These are phyloP conservation scores for Rhorus exstirpatorius DNA, from an alignment of 2,888 invertebrate species.

Conservation along the genomic window DNA sequence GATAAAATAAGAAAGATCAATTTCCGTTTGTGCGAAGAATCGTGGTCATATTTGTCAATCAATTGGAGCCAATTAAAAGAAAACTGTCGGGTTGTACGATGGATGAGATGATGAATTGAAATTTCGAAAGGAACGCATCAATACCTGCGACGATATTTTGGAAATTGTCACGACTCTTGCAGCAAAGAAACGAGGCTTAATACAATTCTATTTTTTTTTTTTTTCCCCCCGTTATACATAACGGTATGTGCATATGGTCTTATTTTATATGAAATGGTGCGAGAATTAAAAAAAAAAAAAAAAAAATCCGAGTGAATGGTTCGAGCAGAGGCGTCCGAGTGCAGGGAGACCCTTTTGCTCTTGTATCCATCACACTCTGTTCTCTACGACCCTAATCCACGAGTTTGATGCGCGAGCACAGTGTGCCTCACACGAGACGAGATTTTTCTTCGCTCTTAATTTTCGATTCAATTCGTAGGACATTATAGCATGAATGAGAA, in stretches of 20 bases:
- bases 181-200: slow-evolving; percentile 7
- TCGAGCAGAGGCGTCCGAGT: slow-evolving; percentile 67
- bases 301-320: slow-evolving; percentile 46
- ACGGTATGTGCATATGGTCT: slow-evolving; percentile 1
- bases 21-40: slow-evolving; percentile 5
- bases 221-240: not conserved
- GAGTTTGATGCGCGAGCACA: slow-evolving; percentile 79
- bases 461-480: slow-evolving; percentile 35
- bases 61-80: slow-evolving; percentile 29
- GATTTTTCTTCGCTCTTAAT: slow-evolving; percentile 55
- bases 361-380: slow-evolving; percentile 40
- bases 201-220: not conserved
- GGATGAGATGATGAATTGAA: not conserved
- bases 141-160: slow-evolving; percentile 7
- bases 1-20: slow-evolving; percentile 32
- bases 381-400: slow-evolving; percentile 78
- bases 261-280: slow-evolving; percentile 21
- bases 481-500: not conserved
- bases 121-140: not conserved
- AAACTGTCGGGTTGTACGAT: not conserved
- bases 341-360: slow-evolving; percentile 53
- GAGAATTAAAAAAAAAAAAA: slow-evolving; percentile 1
- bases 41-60: slow-evolving; percentile 27
- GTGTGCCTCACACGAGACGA: slow-evolving; percentile 62
- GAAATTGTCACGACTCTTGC: not conserved